A percentile compares a stretch with the other conserved stretches of the same genome.
These are phyloP conservation scores for Spongilla lacustris DNA, from an alignment of 37 sponge, comb jelly and placozoan genomes.

Conservation along the genomic window DNA sequence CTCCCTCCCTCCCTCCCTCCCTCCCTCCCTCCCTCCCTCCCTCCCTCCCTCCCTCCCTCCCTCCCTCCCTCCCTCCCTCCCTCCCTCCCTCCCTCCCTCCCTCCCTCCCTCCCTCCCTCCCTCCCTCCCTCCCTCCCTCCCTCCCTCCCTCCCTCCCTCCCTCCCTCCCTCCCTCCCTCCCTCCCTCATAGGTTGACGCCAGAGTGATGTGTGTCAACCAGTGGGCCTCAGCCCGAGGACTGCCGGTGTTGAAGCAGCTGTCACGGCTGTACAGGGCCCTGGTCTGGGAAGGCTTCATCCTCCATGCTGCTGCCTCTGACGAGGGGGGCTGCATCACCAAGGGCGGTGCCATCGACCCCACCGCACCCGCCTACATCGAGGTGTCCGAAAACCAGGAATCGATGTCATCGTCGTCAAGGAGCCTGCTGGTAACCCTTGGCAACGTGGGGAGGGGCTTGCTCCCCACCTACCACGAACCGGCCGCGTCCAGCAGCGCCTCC, in stretches of 20 bases:
- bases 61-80: no score
- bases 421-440: neutral
- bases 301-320: constrained; percentile 63
- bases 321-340: constrained; percentile 2
- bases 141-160: neutral
- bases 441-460: neutral
- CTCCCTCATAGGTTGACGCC: constrained; percentile 46
- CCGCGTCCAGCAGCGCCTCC: neutral
- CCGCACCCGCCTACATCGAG: neutral
- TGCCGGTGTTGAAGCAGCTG: constrained; percentile 62
- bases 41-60: no score
- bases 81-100: no score
- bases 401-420: neutral
- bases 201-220: constrained; percentile 58
- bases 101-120: no score
- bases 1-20: no score
- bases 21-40: no score
- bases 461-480: neutral
- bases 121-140: no score
- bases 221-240: constrained; percentile 51
- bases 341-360: neutral
- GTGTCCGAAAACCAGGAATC: no score
- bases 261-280: constrained; percentile 78
- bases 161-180: constrained; percentile 22
- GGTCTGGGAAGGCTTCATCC: constrained; percentile 81